Evolutionary conservation across 2,797 vertebrate genomes (phyloP).

Genomic region (Aselliscus stoliczkanus): DNA sequence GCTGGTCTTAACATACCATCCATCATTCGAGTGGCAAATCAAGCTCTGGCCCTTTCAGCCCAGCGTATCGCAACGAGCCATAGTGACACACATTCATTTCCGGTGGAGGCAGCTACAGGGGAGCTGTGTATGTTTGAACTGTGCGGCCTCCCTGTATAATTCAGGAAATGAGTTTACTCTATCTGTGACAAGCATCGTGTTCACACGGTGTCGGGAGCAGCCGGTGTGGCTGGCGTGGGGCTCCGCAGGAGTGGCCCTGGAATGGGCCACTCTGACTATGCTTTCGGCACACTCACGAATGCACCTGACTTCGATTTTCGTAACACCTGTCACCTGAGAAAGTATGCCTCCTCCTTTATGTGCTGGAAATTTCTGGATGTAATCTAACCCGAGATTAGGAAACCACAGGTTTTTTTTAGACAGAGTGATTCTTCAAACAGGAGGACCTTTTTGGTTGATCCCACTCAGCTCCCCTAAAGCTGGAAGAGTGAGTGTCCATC

Average conservation of each 20-base stretch:
- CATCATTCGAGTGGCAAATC: neutral
- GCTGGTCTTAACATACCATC: neutral
- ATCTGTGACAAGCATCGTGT: constrained; percentile 66
- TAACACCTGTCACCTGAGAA: constrained; percentile 2
- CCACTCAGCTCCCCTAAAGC: neutral
- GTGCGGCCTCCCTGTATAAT: constrained; percentile 27
- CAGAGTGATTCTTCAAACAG: neutral
- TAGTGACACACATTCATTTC: constrained; percentile 65
- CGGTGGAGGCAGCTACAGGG: constrained; percentile 39
- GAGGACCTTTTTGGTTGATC: neutral
- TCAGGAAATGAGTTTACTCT: constrained; percentile 78
- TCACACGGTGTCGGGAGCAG: neutral
- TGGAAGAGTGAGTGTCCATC: neutral
- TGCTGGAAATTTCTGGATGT: neutral
- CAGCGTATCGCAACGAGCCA: neutral
- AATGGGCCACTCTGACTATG: accelerated
- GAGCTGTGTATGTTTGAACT: neutral
- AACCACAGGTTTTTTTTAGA: neutral
- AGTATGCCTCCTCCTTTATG: neutral
- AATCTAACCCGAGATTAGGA: neutral
- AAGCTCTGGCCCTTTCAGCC: neutral
- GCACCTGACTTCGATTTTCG: neutral
- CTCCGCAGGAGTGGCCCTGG: accelerated
- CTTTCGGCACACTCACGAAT: accelerated
- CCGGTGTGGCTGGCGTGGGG: accelerated